Evolutionary conservation across 1,140 invertebrate genomes (phyloP).

Genomic region (Trachelipus rathkii): DNA sequence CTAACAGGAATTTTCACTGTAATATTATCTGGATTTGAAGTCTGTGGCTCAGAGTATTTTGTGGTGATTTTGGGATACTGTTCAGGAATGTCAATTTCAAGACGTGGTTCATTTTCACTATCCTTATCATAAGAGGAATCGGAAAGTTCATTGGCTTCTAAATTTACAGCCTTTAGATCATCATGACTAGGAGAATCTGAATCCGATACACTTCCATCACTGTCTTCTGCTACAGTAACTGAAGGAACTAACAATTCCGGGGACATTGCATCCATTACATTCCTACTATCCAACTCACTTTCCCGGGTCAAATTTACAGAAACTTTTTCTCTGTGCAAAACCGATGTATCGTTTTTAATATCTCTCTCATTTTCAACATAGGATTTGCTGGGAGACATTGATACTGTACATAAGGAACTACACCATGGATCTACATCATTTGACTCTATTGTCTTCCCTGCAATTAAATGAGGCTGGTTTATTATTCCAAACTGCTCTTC

Average conservation of each 20-base stretch:
- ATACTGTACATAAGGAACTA: conserved; percentile 40
- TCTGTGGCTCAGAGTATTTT: background rate
- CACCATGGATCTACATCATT: conserved; percentile 32
- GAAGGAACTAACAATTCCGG: conserved; percentile 7
- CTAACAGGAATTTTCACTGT: background rate
- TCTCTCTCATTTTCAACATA: background rate
- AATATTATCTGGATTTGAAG: background rate
- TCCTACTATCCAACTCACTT: background rate
- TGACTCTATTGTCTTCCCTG: conserved; percentile 24
- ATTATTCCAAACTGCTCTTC: conserved; percentile 1
- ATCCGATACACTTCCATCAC: background rate
- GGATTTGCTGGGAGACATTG: conserved; percentile 41
- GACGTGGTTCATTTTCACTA: conserved; percentile 41
- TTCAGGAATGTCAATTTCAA: conserved; percentile 40
- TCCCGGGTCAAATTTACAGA: background rate
- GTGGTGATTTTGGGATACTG: conserved; percentile 25
- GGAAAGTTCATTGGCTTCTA: conserved; percentile 18
- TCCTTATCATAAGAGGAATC: conserved; percentile 35
- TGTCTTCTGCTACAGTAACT: conserved; percentile 11
- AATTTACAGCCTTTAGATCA: background rate
- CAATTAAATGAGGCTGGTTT: conserved; percentile 1
- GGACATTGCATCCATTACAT: background rate
- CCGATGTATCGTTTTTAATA: background rate
- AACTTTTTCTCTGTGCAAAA: background rate
- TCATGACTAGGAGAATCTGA: conserved; percentile 11